Evolutionary conservation across 2,113 vertebrate species (phyloP).

Genomic region (Hystrix brachyura): DNA sequence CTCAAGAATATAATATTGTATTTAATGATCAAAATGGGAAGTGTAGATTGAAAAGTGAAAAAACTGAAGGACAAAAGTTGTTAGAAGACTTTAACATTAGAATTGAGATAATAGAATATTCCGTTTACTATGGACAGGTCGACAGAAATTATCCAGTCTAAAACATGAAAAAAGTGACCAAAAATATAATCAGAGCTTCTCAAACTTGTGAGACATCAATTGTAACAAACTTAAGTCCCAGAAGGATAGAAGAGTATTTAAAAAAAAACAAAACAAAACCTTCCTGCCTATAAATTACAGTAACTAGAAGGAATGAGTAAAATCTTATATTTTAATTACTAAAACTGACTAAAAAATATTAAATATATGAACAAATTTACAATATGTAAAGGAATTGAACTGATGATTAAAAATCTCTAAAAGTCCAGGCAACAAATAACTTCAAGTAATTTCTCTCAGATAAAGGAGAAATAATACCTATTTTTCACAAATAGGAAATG

Average conservation of each 20-base stretch:
- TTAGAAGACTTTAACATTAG: background rate
- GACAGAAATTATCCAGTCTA: background rate
- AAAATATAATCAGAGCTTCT: background rate
- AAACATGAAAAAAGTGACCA: background rate
- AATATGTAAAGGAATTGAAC: background rate
- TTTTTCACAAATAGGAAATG: background rate
- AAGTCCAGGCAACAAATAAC: background rate
- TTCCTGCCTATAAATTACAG: background rate
- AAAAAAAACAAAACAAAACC: background rate
- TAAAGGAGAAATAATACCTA: background rate
- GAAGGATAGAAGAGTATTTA: background rate
- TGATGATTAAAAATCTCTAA: background rate
- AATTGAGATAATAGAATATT: background rate
- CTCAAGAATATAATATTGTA: background rate
- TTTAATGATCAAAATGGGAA: background rate
- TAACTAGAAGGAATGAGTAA: background rate
- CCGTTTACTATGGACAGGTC: background rate
- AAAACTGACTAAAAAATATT: background rate
- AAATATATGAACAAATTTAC: background rate
- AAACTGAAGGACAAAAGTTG: background rate
- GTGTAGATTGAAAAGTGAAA: background rate
- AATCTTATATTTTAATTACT: background rate
- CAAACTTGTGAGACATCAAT: background rate
- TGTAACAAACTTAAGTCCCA: background rate
- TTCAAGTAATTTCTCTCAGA: background rate